These are phyloP conservation scores for Henricia sp. DNA, from an alignment of 53 echinoderm and acorn worm genomes.

Conservation along the genomic window DNA sequence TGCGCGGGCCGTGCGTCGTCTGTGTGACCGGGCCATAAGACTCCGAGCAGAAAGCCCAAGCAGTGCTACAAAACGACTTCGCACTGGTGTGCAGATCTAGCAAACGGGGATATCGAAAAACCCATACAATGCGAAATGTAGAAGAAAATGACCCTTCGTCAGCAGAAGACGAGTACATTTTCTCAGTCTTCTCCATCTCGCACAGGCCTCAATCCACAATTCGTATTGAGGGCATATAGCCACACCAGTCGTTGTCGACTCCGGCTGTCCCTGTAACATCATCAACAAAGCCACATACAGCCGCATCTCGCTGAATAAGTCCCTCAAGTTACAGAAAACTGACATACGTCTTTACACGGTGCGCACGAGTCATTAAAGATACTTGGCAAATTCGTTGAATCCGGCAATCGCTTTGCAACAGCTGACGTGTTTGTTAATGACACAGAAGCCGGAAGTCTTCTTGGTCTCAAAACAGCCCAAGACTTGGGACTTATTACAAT, in stretches of 20 bases:
- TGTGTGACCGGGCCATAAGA: no score
- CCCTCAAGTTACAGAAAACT: conserved; percentile 27
- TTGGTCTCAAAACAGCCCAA: conserved; percentile 37
- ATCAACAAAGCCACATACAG: conserved; percentile 7
- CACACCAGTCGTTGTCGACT: conserved; percentile 17
- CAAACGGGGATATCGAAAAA: not conserved
- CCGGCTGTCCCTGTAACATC: conserved; percentile 6
- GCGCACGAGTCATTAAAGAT: conserved; percentile 1
- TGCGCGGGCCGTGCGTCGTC: no score
- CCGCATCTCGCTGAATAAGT: not conserved
- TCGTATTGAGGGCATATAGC: not conserved
- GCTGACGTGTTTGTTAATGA: conserved; percentile 42
- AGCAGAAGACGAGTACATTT: conserved; percentile 5
- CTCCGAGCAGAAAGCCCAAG: not conserved
- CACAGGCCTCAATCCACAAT: not conserved
- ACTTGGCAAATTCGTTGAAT: conserved; percentile 8
- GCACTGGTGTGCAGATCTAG: not conserved
- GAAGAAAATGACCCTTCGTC: conserved; percentile 2
- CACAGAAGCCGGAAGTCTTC: conserved; percentile 31
- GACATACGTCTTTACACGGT: conserved; percentile 14
- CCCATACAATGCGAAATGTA: conserved; percentile 15
- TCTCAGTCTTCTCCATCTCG: not conserved
- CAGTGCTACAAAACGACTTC: not conserved
- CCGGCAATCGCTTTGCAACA: conserved; percentile 16
- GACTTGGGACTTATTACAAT: conserved; percentile 26